Base-by-base conservation (phyloP, 2,888 invertebrate genomes). In the Orthonevra nobilis region DNA sequence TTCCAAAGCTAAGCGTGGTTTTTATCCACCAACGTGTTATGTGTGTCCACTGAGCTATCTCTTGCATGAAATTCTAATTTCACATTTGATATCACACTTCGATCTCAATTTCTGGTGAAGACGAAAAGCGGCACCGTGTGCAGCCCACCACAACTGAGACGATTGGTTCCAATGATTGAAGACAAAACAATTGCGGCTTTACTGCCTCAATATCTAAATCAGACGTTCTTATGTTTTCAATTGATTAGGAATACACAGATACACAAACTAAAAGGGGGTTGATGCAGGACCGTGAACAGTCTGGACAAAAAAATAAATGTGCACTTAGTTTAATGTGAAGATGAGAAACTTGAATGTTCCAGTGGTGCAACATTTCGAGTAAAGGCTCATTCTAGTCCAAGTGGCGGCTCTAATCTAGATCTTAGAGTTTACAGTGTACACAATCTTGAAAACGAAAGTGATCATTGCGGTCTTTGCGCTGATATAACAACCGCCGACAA, bases 51-150 rank as follows among this genome's bases (percentile, higher is more conserved):
- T n/a, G n/a, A n/a, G n/a, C n/a, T n/a, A n/a, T 28, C 15, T 44
- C 36, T 69, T 58, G 48, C 63, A 70, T 77, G 44, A 64, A 77
- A 77, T 77, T 70, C 70, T 52, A 77, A 77, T 77, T 77, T 72
- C 77, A 77, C 77, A 77, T 70, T 66, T 54, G 60, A 77, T 77
- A 77, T 77, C 77, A 70, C 70, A 77, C 70, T 70, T 61, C 70
- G 60, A 77, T 70, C 54, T 61, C 4, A 66, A 46, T 28, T 54
- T 26, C 26, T 40, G 48, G 46, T 34, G 46, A 64, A 64, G 64
- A 14, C 34, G 60, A 64, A 77, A 58, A 77, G 77, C 64, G 70
- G 58, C 70, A 36, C 50, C 17, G 3, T 20, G 19, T 42, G 44
- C 54, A 75, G 30, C 63, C 75, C 63, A 77, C 69, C 75, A 61